Percentiles rank a stretch among this genome's conserved stretches.
These are phyloP conservation scores for Ophion ellenae DNA, from an alignment of 2,888 invertebrate genomes.

Conservation along the genomic window DNA sequence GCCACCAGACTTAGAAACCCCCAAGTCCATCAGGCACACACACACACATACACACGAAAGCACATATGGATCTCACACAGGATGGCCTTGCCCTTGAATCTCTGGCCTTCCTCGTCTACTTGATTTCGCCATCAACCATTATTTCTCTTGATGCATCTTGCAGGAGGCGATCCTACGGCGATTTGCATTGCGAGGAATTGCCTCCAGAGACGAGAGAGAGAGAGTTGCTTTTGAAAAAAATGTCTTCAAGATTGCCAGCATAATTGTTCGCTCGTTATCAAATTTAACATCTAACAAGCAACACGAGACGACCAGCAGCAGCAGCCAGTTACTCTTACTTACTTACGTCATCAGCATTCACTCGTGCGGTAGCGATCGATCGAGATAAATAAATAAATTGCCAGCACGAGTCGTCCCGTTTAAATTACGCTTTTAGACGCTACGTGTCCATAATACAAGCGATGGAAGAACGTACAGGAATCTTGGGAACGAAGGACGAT, in stretches of 20 bases:
- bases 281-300: too few relatives aligned
- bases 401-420: background rate
- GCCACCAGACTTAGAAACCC: constrained; percentile 55
- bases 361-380: too few relatives aligned
- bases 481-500: constrained; percentile 28
- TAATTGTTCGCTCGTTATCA: too few relatives aligned
- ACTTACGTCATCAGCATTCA: too few relatives aligned
- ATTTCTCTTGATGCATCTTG: too few relatives aligned
- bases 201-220: too few relatives aligned
- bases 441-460: background rate
- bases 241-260: too few relatives aligned
- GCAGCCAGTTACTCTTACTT: too few relatives aligned
- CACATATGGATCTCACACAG: constrained; percentile 14
- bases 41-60: background rate
- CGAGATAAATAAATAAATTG: background rate
- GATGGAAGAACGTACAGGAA: constrained; percentile 19
- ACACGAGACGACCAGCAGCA: too few relatives aligned
- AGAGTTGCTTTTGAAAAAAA: too few relatives aligned
- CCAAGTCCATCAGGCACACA: constrained; percentile 46
- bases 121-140: background rate
- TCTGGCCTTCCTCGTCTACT: background rate
- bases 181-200: too few relatives aligned
- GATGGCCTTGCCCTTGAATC: constrained; percentile 64
- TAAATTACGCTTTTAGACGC: background rate
- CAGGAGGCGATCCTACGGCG: too few relatives aligned